phyloP scores from a whole-genome alignment of 1,140 invertebrate species.

The Olivierus martensii region DNA sequence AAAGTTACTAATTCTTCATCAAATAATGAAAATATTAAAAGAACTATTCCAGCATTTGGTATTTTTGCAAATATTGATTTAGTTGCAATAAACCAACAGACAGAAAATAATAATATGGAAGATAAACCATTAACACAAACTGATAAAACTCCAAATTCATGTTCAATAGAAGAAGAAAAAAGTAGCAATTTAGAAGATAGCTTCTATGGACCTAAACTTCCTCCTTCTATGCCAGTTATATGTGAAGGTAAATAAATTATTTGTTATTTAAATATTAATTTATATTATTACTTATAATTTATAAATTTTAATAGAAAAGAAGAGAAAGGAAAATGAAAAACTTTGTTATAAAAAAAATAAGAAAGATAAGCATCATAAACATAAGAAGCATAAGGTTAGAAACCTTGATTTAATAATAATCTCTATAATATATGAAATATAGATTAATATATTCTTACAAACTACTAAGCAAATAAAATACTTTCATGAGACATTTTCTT shows the following conservation, averaged over 20 bases:
- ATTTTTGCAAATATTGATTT: conserved; percentile 57
- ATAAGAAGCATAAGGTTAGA: no score
- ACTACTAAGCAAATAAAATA: no score
- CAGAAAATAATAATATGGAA: background rate
- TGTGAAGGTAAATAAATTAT: background rate
- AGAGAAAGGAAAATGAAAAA: no score
- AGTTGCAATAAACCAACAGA: conserved; percentile 38
- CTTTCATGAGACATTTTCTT: no score
- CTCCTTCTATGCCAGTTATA: conserved; percentile 8
- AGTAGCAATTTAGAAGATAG: background rate
- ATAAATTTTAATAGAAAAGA: no score
- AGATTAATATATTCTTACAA: no score
- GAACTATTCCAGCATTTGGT: background rate
- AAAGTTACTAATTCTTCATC: conserved; percentile 34
- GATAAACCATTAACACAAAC: background rate
- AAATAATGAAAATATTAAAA: background rate
- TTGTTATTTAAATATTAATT: no score
- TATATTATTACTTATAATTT: no score
- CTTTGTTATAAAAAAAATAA: no score
- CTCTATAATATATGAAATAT: no score
- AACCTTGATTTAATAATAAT: no score
- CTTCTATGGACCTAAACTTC: conserved; percentile 17
- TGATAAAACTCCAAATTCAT: background rate
- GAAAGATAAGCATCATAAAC: no score
- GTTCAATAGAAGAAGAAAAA: background rate